These are phyloP conservation scores for Ageneiosus marmoratus DNA, from an alignment of 2,113 vertebrate genomes.

Conservation along the genomic window DNA sequence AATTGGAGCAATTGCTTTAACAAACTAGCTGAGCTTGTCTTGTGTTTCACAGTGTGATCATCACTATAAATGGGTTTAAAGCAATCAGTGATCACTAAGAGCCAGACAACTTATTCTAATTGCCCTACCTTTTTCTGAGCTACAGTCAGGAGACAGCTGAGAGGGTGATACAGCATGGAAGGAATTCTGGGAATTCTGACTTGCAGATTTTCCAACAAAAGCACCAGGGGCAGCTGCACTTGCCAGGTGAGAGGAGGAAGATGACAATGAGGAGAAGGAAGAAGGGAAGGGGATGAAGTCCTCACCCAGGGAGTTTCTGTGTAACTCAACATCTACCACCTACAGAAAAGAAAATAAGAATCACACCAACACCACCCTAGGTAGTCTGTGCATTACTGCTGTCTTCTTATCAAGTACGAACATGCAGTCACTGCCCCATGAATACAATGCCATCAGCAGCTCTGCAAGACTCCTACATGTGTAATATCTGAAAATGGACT, in stretches of 20 bases:
- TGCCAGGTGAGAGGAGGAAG: constrained; percentile 67
- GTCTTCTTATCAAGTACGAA: neutral
- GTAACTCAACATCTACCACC: constrained; percentile 97
- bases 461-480: neutral
- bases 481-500: neutral
- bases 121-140: constrained; percentile 83
- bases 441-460: neutral
- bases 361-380: neutral
- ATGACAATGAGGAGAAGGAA: constrained; percentile 72
- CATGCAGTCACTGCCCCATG: neutral
- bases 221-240: constrained; percentile 69
- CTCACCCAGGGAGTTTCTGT: constrained; percentile 87
- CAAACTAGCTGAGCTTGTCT: neutral
- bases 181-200: constrained; percentile 74
- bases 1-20: neutral
- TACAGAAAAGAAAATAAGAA: constrained; percentile 53
- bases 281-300: constrained; percentile 75
- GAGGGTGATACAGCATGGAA: constrained; percentile 78
- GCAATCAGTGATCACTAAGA: neutral
- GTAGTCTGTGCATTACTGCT: neutral
- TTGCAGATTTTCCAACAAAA: constrained; percentile 63
- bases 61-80: neutral
- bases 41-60: neutral
- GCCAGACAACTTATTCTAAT: neutral
- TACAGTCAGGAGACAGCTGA: constrained; percentile 73